Conservation (phyloP, 2,797 vertebrate species). For the Leuciscus waleckii region DNA sequence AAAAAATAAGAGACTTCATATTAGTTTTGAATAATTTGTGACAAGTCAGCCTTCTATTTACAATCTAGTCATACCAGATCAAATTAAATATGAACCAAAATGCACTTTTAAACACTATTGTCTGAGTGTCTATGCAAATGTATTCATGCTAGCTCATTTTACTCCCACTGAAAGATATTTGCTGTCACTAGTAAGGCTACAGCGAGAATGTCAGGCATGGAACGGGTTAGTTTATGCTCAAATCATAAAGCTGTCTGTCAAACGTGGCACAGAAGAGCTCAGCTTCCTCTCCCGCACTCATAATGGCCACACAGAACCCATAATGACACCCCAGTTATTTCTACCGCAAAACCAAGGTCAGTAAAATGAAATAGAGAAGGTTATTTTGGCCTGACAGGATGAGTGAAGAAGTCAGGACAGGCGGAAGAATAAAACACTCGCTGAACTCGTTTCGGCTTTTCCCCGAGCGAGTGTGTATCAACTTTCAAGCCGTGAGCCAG, state of each 20-base stretch:
- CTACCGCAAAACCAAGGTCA: conserved; percentile 57
- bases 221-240: conserved; percentile 56
- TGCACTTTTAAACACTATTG: neutral
- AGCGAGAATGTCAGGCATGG: conserved; percentile 42
- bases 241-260: conserved; percentile 61
- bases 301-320: conserved; percentile 24
- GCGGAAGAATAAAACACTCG: conserved; percentile 53
- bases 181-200: conserved; percentile 56
- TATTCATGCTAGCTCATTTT: conserved; percentile 25
- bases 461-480: conserved; percentile 31
- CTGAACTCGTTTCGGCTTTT: conserved; percentile 37
- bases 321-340: conserved; percentile 57
- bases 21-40: neutral
- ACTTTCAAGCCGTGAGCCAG: conserved; percentile 58
- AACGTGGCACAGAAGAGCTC: conserved; percentile 29
- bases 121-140: neutral
- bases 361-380: conserved; percentile 48
- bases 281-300: conserved; percentile 44
- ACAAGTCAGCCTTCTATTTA: neutral
- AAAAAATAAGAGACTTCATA: neutral
- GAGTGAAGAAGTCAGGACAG: conserved; percentile 50
- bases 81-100: neutral
- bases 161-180: conserved; percentile 45
- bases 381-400: conserved; percentile 57
- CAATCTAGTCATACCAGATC: neutral